These are phyloP conservation scores for Telenomus remus DNA, from an alignment of 1,140 invertebrate species.

Conservation along the genomic window DNA sequence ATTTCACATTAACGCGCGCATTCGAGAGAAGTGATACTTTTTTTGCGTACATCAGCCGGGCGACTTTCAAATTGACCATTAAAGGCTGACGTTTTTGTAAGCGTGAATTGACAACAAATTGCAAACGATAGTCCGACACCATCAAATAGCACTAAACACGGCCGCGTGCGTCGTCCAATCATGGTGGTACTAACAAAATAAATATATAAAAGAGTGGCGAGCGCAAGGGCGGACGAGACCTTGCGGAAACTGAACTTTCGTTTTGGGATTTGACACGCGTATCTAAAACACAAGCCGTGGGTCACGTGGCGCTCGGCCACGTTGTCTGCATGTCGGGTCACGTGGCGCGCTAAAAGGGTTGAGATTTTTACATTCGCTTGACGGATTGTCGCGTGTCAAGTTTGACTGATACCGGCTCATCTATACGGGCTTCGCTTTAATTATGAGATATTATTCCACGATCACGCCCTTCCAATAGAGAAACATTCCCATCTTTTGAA, in stretches of 20 bases:
- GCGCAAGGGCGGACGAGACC: constrained; percentile 27
- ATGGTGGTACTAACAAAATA: constrained; percentile 53
- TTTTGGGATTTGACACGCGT: constrained; percentile 75
- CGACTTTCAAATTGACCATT: constrained; percentile 39
- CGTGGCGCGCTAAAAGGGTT: constrained; percentile 74
- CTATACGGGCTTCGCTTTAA: constrained; percentile 72
- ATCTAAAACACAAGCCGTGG: constrained; percentile 70
- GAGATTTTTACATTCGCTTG: constrained; percentile 71
- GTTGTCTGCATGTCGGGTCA: constrained; percentile 69
- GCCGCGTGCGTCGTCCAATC: constrained; percentile 40
- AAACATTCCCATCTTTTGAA: constrained; percentile 57
- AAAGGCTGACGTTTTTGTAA: constrained; percentile 43
- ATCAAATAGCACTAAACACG: constrained; percentile 48
- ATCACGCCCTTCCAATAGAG: constrained; percentile 67
- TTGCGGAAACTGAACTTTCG: constrained; percentile 62
- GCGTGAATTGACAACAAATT: constrained; percentile 44
- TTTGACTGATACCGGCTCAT: constrained; percentile 72
- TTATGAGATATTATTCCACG: constrained; percentile 74
- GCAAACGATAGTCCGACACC: constrained; percentile 18
- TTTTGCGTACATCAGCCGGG: constrained; percentile 43
- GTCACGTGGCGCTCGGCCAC: constrained; percentile 70
- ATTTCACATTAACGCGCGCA: constrained; percentile 14
- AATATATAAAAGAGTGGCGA: constrained; percentile 49
- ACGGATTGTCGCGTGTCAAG: constrained; percentile 73
- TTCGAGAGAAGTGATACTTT: constrained; percentile 37